A percentile compares a stretch with the other conserved stretches of the same genome.
phyloP scores from a whole-genome alignment of 2,888 invertebrate genomes.

The Axea sp. region DNA sequence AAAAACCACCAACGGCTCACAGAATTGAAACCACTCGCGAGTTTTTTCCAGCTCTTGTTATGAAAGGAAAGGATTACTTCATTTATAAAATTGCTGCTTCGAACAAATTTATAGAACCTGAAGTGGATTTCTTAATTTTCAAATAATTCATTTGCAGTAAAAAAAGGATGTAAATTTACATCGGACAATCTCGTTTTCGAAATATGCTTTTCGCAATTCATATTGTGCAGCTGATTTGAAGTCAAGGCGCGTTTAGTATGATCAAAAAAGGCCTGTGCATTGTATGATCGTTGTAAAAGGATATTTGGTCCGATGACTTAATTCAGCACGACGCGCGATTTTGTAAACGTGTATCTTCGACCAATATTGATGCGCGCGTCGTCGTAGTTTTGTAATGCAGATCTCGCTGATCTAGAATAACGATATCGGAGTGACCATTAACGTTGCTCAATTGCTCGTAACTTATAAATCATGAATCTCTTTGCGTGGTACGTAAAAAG shows the following conservation, averaged over 20 bases:
- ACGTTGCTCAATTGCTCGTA: conserved; percentile 35
- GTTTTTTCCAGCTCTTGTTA: too few species aligned
- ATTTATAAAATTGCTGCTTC: too few species aligned
- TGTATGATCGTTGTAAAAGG: conserved; percentile 37
- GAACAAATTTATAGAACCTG: too few species aligned
- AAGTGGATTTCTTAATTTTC: too few species aligned
- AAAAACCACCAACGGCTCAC: too few species aligned
- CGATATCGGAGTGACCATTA: conserved; percentile 25
- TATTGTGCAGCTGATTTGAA: conserved; percentile 36
- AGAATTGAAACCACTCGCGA: too few species aligned
- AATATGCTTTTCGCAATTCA: conserved; percentile 25
- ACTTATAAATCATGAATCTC: conserved; percentile 54
- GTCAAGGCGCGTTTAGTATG: conserved; percentile 23
- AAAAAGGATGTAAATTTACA: conserved; percentile 2
- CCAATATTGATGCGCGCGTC: conserved; percentile 21
- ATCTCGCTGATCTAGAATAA: conserved; percentile 34
- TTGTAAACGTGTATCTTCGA: conserved; percentile 35
- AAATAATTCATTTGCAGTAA: too few species aligned
- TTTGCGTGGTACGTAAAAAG: conserved; percentile 16
- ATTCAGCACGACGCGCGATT: conserved; percentile 30
- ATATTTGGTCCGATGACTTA: conserved; percentile 30
- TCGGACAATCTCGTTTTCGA: conserved; percentile 24
- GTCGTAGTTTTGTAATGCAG: conserved; percentile 26
- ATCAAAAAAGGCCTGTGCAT: conserved; percentile 20
- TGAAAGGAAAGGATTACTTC: too few species aligned